Base-by-base conservation (phyloP, 2,888 invertebrate species). In the Amphiduros pacificus region DNA sequence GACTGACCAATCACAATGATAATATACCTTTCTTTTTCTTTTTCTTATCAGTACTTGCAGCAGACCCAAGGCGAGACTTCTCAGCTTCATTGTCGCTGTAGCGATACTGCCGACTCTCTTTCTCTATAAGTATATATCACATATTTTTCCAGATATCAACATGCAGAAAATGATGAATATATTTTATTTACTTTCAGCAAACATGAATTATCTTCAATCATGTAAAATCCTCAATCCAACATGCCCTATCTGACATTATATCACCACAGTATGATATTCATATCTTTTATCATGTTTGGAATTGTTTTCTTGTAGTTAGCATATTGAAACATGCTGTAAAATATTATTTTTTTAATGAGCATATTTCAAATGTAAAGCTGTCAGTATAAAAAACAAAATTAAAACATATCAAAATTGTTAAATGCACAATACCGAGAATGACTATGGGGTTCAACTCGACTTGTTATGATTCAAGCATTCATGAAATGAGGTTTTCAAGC, bases 21-120 rank as follows among this genome's bases (percentile, higher is more conserved):
- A n/a, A n/a, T n/a, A n/a, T n/a, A 62, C 62, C 62, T 59, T 62
- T 62, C 58, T 62, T 62, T 50, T 62, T 62, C 62, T 62, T 62
- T 36, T 61, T 55, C 14, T n/a, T n/a, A n/a, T n/a, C n/a, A n/a
- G n/a, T n/a, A n/a, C 26, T 28, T 26, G 52, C 5, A 29, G 52
- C 52, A 20, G 55, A 40, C 6, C 41, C 41, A 2, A 27, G 1
- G n/a, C 41, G n/a, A 20, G 57, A 57, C n/a, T 44, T 57, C 31
- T 49, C 57, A 22, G 29, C 28, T 40, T 60, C 52, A 61, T 29
- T 44, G 28, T 26, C 27, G 28, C 11, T 31, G 26, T 49, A 40
- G 24, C 52, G 50, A n/a, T n/a, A n/a, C n/a, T n/a, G n/a, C n/a
- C n/a, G n/a, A n/a, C 17, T 53, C 17, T 3, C 14, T 52, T 63